Evolutionary conservation across 2,888 invertebrate species (phyloP).

Genomic region (Phengaris arion): DNA sequence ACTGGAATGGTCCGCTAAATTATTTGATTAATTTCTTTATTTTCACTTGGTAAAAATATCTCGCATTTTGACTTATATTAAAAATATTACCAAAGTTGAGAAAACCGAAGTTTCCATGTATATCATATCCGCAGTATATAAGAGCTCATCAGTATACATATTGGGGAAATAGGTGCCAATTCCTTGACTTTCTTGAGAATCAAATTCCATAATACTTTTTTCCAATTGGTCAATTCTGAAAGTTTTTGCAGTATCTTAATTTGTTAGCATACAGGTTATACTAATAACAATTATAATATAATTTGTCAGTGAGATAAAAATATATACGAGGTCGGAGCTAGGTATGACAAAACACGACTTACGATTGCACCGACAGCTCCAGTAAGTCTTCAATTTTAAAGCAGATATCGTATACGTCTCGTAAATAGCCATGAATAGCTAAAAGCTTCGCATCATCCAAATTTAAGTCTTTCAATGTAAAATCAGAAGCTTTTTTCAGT

Average conservation of each 20-base stretch:
- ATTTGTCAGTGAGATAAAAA: no score
- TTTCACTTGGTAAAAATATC: conserved; percentile 39
- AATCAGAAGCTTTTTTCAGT: background rate
- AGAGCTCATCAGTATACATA: background rate
- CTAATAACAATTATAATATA: no score
- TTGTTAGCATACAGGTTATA: no score
- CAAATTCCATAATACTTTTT: background rate
- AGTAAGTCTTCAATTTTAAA: background rate
- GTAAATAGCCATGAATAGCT: background rate
- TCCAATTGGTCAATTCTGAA: background rate
- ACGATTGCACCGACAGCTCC: background rate
- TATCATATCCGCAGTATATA: background rate
- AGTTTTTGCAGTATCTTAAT: background rate
- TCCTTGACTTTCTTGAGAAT: background rate
- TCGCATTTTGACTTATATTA: no score
- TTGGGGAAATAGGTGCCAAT: background rate
- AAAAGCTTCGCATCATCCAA: background rate
- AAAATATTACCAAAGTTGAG: no score
- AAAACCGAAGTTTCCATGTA: background rate
- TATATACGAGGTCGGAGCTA: no score
- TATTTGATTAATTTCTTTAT: conserved; percentile 31
- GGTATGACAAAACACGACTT: background rate
- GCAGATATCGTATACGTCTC: background rate
- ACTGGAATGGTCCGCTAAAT: no score
- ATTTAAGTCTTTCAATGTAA: background rate